Base-by-base conservation (phyloP, 1,140 invertebrate genomes). In the Drosophila melanogaster region DNA sequence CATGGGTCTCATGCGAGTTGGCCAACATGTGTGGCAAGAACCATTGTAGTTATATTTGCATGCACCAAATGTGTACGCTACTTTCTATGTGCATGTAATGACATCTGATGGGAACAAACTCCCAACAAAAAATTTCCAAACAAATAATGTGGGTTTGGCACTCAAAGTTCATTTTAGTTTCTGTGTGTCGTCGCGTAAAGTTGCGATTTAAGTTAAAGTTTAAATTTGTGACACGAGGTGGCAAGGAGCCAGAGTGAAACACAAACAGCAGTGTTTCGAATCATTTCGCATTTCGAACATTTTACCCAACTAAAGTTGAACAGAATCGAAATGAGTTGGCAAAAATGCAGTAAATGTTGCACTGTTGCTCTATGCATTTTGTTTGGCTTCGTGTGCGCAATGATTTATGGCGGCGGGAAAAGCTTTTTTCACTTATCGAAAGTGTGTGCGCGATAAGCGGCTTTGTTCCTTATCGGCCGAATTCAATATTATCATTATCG, bases 401-500 rank as follows among this genome's bases (percentile, higher is more conserved):
- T 83, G 80, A 83, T 83, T 83, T 83, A 84, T 83, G 69, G 35
- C 59, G 41, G 54, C 33, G 55, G 47, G 24, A 6, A 30, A 14
- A 44, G 33, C 60, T 59, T 59, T 5, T 0, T 17, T 19, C 35
- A 41, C 70, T 73, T 74, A 66, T 79, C 69, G 50, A 44, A 50
- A 60, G 56, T 79, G 41, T 26, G 40, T 53, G 46, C 37, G 47
- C 59, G 65, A 79, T 84, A 79, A 76, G 58, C 72, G 59, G 26
- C 64, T 65, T 62, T 64, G 35, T 43, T 33, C 71, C 64, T 80
- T 85, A 80, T 84, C 81, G 69, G 50, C n/a, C 77, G 50, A 61
- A 69, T 85, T 85, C 49, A 84, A 80, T 85, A 85, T 72, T 50
- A 80, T 84, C 72, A 61, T 26, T 4, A 41, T 2, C 40, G 8